Conservation (phyloP, 2,888 invertebrate species). For the Escarpia spicata region DNA sequence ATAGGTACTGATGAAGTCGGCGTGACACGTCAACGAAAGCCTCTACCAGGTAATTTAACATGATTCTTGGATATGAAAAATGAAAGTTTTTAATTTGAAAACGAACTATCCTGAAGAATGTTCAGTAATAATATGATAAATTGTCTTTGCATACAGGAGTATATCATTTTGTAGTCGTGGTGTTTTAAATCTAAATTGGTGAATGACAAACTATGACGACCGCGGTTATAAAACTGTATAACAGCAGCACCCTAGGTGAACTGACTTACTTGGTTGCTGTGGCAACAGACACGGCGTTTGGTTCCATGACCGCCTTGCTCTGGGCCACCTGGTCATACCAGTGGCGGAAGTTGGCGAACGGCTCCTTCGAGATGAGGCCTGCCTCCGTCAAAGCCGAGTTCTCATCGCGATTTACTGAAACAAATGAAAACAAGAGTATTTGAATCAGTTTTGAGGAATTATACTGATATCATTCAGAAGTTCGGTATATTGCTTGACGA, state of each 20-base stretch:
- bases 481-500: neutral
- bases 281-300: slow-evolving; percentile 91
- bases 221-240: no score
- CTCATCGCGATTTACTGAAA: slow-evolving; percentile 14
- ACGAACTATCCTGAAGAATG: no score
- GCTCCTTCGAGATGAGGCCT: slow-evolving; percentile 28
- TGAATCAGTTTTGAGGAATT: neutral
- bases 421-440: neutral
- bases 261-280: slow-evolving; percentile 80
- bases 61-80: no score
- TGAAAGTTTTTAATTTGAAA: no score
- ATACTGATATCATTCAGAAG: neutral
- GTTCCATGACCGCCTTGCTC: slow-evolving; percentile 80
- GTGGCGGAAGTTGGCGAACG: slow-evolving; percentile 68
- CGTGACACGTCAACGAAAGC: no score
- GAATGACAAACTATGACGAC: no score
- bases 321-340: slow-evolving; percentile 86
- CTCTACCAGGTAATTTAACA: no score
- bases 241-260: neutral
- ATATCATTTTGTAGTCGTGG: no score
- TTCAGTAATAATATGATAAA: no score
- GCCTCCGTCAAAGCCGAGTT: slow-evolving; percentile 17
- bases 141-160: no score
- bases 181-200: no score
- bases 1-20: no score